A percentile compares a stretch with the other conserved stretches of the same genome.
Evolutionary conservation across 1,140 invertebrate genomes (phyloP).

Genomic region (Trachelipus rathkii): DNA sequence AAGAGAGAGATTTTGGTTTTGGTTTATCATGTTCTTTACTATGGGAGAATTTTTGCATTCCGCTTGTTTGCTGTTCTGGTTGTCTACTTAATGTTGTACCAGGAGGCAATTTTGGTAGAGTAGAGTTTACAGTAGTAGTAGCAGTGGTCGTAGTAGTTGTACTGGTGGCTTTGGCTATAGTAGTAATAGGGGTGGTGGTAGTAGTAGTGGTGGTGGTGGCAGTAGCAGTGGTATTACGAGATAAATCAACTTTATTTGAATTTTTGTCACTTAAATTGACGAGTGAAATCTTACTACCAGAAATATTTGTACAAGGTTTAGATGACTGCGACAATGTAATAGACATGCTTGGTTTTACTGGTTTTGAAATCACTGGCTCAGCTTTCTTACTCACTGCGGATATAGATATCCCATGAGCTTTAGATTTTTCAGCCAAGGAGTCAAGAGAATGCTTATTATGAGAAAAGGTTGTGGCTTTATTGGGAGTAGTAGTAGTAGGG

Average conservation of each 20-base stretch:
- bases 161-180: too few relatives aligned
- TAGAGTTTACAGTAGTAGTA: background rate
- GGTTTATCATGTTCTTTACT: background rate
- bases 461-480: too few relatives aligned
- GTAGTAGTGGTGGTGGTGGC: background rate
- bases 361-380: background rate
- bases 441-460: background rate
- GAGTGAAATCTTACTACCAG: background rate
- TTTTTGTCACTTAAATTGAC: background rate
- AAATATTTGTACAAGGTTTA: background rate
- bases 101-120: background rate
- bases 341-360: constrained; percentile 3
- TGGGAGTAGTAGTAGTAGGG: background rate
- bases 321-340: background rate
- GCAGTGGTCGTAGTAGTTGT: background rate
- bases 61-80: background rate
- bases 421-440: background rate
- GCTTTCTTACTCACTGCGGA: background rate
- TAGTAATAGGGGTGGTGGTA: background rate
- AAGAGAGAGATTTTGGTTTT: background rate
- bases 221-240: background rate
- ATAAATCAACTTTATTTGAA: background rate
- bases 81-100: constrained; percentile 7
- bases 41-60: background rate
- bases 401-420: background rate